A percentile compares a stretch with the other conserved stretches of the same genome.
These are phyloP conservation scores for Platalea minor DNA, from an alignment of 2,797 vertebrate species.

Conservation along the genomic window DNA sequence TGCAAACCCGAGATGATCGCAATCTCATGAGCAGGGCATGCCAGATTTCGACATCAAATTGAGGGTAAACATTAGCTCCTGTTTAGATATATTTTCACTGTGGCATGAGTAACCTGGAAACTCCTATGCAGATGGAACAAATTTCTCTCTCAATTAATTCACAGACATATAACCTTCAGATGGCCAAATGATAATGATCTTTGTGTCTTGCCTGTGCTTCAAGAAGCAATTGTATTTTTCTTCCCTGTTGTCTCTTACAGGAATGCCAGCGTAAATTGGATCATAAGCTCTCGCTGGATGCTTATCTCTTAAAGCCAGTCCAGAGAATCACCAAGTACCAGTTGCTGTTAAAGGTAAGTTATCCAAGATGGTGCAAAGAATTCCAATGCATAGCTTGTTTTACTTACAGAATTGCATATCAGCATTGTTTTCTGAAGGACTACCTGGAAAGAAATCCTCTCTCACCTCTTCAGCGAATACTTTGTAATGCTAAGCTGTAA, in stretches of 20 bases:
- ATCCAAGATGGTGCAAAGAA: not conserved
- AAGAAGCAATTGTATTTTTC: not conserved
- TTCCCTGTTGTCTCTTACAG: constrained; percentile 66
- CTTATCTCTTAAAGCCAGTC: constrained; percentile 91
- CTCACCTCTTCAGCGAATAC: not conserved
- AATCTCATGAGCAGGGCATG: not conserved
- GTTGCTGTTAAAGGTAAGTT: constrained; percentile 86
- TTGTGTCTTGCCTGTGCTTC: not conserved
- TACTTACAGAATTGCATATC: not conserved
- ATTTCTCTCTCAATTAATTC: not conserved
- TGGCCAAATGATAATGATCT: not conserved
- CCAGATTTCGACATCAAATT: not conserved
- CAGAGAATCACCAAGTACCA: constrained; percentile 96
- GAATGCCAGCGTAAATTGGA: constrained; percentile 94
- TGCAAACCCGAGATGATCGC: not conserved
- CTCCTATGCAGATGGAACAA: not conserved
- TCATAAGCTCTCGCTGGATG: constrained; percentile 91
- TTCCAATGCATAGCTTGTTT: not conserved
- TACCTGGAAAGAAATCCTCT: not conserved
- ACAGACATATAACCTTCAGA: not conserved
- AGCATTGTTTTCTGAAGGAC: not conserved
- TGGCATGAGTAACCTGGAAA: not conserved
- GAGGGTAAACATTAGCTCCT: not conserved
- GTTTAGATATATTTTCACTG: not conserved
- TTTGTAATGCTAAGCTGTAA: not conserved